Evolutionary conservation across 53 echinoderm and acorn worm species (phyloP).

Genomic region (Henricia sp.): DNA sequence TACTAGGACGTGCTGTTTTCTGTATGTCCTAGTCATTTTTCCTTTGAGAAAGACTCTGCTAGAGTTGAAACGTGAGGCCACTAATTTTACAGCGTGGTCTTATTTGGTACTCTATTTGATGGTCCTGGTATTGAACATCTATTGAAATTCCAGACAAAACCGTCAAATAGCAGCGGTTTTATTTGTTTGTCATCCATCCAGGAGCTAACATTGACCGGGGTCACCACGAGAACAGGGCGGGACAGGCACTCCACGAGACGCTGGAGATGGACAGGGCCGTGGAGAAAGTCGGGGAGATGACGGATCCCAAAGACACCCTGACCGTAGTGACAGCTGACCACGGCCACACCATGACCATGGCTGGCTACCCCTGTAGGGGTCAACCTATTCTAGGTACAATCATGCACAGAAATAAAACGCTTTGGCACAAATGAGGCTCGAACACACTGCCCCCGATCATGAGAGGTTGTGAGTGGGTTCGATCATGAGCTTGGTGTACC

Average conservation of each 20-base stretch:
- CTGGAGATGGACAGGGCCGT: slow-evolving; percentile 81
- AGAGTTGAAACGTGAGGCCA: no score
- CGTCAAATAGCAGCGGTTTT: background rate
- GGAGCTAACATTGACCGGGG: slow-evolving; percentile 70
- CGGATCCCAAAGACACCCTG: slow-evolving; percentile 69
- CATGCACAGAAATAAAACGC: no score
- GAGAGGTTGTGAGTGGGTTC: no score
- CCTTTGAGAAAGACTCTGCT: no score
- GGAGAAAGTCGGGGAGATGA: slow-evolving; percentile 56
- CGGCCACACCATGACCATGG: slow-evolving; percentile 77
- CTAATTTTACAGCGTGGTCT: no score
- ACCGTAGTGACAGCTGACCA: slow-evolving; percentile 90
- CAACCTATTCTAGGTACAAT: slow-evolving; percentile 84
- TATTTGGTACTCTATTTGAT: no score
- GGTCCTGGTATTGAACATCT: background rate
- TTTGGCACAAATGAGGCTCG: no score
- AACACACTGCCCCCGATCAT: no score
- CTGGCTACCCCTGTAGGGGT: slow-evolving; percentile 78
- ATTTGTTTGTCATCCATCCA: background rate
- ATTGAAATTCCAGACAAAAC: background rate
- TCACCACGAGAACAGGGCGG: slow-evolving; percentile 68
- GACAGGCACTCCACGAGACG: slow-evolving; percentile 68
- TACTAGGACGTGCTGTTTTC: no score
- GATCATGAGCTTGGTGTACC: no score
- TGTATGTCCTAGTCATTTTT: no score